Conservation (phyloP, 2,888 invertebrate species). For the Mythimna loreyi region DNA sequence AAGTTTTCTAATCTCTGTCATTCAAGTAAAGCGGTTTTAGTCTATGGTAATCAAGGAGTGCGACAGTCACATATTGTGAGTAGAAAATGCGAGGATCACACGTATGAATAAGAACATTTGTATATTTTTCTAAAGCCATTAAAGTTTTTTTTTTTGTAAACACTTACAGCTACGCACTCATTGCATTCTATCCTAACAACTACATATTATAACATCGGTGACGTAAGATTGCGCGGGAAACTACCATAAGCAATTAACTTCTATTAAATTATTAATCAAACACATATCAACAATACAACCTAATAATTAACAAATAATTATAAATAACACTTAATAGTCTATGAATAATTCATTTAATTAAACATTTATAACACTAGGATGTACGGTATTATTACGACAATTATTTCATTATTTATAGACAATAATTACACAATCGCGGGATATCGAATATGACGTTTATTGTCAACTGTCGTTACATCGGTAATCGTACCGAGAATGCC, state of each 20-base stretch:
- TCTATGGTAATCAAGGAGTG: constrained; percentile 19
- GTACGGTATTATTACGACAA: constrained; percentile 65
- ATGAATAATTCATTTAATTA: constrained; percentile 52
- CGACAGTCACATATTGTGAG: neutral
- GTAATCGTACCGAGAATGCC: constrained; percentile 35
- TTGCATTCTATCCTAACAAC: neutral
- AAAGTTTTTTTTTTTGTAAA: neutral
- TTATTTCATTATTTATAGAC: constrained; percentile 68
- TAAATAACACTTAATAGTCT: constrained; percentile 28
- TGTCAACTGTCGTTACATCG: constrained; percentile 41
- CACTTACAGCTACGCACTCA: neutral
- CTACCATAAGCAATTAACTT: constrained; percentile 22
- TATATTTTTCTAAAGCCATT: neutral
- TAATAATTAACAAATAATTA: constrained; percentile 32
- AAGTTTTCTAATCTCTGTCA: constrained; percentile 26
- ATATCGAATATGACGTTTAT: constrained; percentile 48
- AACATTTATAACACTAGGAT: constrained; percentile 58
- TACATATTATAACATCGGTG: neutral
- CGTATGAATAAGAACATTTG: neutral
- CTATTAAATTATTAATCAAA: constrained; percentile 16
- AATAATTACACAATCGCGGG: constrained; percentile 61
- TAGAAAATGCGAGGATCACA: constrained; percentile 2
- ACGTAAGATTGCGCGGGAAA: constrained; percentile 16
- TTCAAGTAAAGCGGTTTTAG: constrained; percentile 31
- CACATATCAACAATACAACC: constrained; percentile 8